Base-by-base conservation (phyloP, 2,888 invertebrate species). In the Palloptera scutellata region DNA sequence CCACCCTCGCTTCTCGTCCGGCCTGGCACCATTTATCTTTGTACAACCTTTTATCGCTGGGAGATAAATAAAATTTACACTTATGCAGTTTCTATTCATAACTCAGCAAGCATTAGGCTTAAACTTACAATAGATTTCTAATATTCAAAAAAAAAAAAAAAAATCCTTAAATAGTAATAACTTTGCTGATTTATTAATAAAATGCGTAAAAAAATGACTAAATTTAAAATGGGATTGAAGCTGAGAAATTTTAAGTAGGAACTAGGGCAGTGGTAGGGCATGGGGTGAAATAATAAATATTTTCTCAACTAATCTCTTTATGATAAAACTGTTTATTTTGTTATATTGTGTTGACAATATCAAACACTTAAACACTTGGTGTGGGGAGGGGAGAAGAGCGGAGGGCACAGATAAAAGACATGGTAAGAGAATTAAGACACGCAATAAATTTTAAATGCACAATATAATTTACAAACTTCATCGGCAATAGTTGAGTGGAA, bases 261-360 rank as follows among this genome's bases (percentile, higher is more conserved):
- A n/a, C 6, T 42, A 59, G 42, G 30, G 30, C 30, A 30, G n/a
- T n/a, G n/a, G n/a, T n/a, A n/a, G 30, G 30, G 2, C 30, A 6
- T 30, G 30, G 30, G 30, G 30, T 30, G 30, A 30, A 30, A 30
- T 30, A 30, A 30, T 30, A 30, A 30, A 30, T 30, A 59, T 76
- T 78, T 78, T 75, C 73, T 70, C 73, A 70, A 73, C 73, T 77
- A 79, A 79, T 79, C 80, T 78, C 72, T 78, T 80, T 78, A 77
- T 80, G 77, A 77, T 76, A 75, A 77, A 79, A 80, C 52, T 79
- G 76, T 76, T 79, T 79, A 79, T 75, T 72, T 72, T 71, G 70
- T 59, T 59, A 20, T 61, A 45, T 45, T 45, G 54, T 66, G 61
- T 67, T 75, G 74, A 75, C 77, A 75, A 72, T 74, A 74, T 74